These are phyloP conservation scores for Boulengeromyrus knoepffleri DNA, from an alignment of 2,113 vertebrate species.

Conservation along the genomic window DNA sequence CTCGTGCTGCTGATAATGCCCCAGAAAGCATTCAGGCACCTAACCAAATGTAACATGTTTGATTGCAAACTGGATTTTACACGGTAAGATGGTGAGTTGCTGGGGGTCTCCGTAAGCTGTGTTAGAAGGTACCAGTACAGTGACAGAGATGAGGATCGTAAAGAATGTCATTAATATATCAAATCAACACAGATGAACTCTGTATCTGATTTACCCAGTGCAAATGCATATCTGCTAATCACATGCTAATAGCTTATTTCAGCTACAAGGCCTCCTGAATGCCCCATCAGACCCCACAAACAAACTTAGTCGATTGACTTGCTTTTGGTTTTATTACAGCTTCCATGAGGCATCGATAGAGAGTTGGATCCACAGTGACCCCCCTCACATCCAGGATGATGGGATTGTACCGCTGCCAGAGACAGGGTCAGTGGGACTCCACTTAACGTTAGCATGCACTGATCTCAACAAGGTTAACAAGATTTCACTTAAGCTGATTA, in stretches of 20 bases:
- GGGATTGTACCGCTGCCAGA: not conserved
- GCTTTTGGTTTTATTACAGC: not conserved
- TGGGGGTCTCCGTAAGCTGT: not conserved
- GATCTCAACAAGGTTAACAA: not conserved
- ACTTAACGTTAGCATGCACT: not conserved
- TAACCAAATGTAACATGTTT: not conserved
- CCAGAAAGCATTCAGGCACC: not conserved
- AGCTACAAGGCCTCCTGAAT: not conserved
- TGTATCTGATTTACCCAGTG: not conserved
- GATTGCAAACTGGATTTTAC: not conserved
- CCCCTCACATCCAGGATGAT: not conserved
- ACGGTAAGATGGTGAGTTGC: not conserved
- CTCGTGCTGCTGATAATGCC: too few species aligned
- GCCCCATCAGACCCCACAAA: not conserved
- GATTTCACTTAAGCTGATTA: not conserved
- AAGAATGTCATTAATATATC: not conserved
- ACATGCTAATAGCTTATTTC: not conserved
- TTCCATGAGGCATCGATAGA: not conserved
- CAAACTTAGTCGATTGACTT: not conserved
- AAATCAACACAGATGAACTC: not conserved
- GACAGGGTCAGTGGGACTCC: not conserved
- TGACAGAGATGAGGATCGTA: not conserved
- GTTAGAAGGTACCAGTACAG: not conserved
- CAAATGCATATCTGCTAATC: not conserved
- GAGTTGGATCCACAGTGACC: not conserved